These are phyloP conservation scores for Hirundichthys speculiger DNA, from an alignment of 2,113 vertebrate species.

Conservation along the genomic window DNA sequence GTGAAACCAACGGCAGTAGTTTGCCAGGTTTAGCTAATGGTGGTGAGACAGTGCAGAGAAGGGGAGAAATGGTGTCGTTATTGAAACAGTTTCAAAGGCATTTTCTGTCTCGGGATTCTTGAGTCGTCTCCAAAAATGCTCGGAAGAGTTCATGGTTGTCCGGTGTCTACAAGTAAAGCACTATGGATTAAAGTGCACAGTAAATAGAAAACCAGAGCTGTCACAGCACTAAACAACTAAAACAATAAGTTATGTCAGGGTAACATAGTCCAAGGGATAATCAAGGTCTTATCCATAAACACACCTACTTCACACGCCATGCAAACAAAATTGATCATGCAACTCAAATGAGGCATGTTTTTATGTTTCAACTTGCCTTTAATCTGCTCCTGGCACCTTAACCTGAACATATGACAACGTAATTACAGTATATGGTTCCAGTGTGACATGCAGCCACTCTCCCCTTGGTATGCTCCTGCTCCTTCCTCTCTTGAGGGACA, in stretches of 20 bases:
- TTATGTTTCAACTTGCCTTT: conserved; percentile 43
- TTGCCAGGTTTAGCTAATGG: conserved; percentile 99
- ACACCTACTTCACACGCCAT: conserved; percentile 41
- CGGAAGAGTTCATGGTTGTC: conserved; percentile 54
- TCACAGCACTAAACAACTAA: conserved; percentile 15
- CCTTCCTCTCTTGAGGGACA: conserved; percentile 28
- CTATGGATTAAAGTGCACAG: conserved; percentile 44
- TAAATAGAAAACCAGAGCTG: conserved; percentile 47
- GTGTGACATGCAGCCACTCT: conserved; percentile 38
- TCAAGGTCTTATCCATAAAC: conserved; percentile 58
- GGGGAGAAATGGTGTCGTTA: conserved; percentile 73
- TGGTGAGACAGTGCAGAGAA: conserved; percentile 84
- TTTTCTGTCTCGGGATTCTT: conserved; percentile 32
- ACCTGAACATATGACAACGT: conserved; percentile 56
- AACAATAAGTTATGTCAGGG: conserved; percentile 43
- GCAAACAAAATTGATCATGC: conserved; percentile 54
- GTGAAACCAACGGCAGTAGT: conserved; percentile 98
- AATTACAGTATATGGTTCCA: conserved; percentile 50
- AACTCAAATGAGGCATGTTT: conserved; percentile 42
- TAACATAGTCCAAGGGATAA: conserved; percentile 46
- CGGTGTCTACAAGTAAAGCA: conserved; percentile 26
- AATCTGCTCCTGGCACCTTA: conserved; percentile 61
- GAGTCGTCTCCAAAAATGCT: conserved; percentile 59
- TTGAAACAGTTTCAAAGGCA: conserved; percentile 74
- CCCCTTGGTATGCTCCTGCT: conserved; percentile 13